Conservation (phyloP, 2,113 vertebrate species). For the Gadus chalcogrammus region DNA sequence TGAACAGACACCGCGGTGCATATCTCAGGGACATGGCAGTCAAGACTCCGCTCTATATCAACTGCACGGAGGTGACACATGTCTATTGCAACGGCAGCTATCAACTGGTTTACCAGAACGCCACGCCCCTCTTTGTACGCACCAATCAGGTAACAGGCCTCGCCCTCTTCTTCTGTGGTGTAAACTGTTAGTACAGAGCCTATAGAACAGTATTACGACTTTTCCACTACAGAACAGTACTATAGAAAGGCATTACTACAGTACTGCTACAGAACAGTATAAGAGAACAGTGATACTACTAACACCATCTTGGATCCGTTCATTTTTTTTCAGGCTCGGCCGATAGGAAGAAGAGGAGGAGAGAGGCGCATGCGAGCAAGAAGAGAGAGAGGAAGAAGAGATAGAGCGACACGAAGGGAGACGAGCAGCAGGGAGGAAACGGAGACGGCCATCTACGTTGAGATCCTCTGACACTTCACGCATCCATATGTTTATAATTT, state of each 20-base stretch:
- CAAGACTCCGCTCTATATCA: constrained; percentile 70
- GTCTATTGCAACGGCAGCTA: constrained; percentile 78
- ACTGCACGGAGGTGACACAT: constrained; percentile 74
- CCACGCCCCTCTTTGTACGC: constrained; percentile 71
- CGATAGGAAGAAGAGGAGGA: constrained; percentile 58
- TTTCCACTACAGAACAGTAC: neutral
- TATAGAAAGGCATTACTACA: neutral
- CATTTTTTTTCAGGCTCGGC: constrained; percentile 43
- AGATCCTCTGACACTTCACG: constrained; percentile 61
- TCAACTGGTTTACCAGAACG: constrained; percentile 77
- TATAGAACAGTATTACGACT: too few relatives aligned
- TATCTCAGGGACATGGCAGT: constrained; percentile 48
- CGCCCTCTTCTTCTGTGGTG: too few relatives aligned
- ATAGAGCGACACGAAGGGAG: constrained; percentile 23
- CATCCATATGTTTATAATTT: too few relatives aligned
- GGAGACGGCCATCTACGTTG: constrained; percentile 71
- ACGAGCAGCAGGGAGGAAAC: constrained; percentile 50
- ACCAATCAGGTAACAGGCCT: constrained; percentile 63
- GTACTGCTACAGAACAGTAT: neutral
- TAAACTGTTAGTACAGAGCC: too few relatives aligned
- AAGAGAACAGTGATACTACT: neutral
- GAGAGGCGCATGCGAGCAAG: constrained; percentile 31
- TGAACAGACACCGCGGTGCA: constrained; percentile 36
- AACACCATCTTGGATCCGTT: neutral
- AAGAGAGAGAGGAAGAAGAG: constrained; percentile 28